Base-by-base conservation (phyloP, 2,888 invertebrate genomes). In the Meliscaeva auricollis region DNA sequence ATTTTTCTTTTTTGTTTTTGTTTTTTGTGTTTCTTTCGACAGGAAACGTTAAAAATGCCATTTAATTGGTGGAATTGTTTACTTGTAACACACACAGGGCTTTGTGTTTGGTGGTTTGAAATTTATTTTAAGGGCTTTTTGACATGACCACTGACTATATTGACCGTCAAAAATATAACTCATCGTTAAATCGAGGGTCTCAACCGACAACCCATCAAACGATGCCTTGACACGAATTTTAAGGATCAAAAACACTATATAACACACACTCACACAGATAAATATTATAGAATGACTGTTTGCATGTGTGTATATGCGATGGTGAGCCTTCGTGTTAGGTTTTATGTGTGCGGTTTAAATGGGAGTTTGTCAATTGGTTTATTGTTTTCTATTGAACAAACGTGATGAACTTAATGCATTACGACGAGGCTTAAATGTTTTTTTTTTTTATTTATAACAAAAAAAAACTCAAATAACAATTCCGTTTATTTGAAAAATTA, bases 331-430 rank as follows among this genome's bases (percentile, higher is more conserved):
- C 84, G 80, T 84, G 84, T 72, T 60, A 46, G 64, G 3, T 26
- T 54, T 78, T 46, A 30, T 46, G 74, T 74, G 73, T 78, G n/a
- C n/a, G 68, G 79, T 58, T 64, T 79, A 72, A 75, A 84, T 84
- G 75, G 58, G 80, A 70, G 68, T 72, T 80, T 75, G 72, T 80
- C 75, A 84, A 84, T 84, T 72, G 84, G 84, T 80, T 84, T 80
- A 84, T 80, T 80, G 84, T 80, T 80, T 84, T 80, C 70, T 80
- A 80, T 80, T 54, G 80, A 80, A 72, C 80, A 79, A 84, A 83
- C 73, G 64, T 83, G 80, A 70, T 74, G 66, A 75, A 5, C 52
- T 20, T 72, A 64, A 84, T 79, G 79, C 41, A 74, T 79, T 79
- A 80, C 69, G 62, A 22, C 52, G 32, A 44, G 70, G 38, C 74